These are phyloP conservation scores for Rhodinocichla rosea DNA, from an alignment of 2,113 vertebrate species.

Conservation along the genomic window DNA sequence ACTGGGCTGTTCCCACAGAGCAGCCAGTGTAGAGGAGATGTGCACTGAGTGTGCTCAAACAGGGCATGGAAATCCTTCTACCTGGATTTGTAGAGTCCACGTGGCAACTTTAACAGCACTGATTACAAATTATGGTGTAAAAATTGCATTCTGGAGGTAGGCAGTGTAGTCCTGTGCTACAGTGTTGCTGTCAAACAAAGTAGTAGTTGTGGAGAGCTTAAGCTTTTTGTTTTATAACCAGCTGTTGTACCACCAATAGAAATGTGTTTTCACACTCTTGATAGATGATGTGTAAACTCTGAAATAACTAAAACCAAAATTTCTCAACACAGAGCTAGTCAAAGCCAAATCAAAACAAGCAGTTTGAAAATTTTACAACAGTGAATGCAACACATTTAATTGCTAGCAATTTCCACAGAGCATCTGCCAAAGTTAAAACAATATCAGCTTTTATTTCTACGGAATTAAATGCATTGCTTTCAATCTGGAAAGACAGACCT, in stretches of 20 bases:
- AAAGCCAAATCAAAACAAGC: slow-evolving; percentile 38
- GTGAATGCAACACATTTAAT: neutral
- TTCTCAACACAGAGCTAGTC: neutral
- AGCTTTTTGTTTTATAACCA: neutral
- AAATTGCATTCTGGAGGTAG: neutral
- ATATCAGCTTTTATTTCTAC: slow-evolving; percentile 35
- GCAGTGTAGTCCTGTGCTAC: neutral
- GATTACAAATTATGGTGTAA: neutral
- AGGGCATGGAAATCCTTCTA: neutral
- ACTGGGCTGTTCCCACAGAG: neutral
- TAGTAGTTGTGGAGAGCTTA: neutral
- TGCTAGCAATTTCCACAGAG: slow-evolving; percentile 17
- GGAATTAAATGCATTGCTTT: neutral
- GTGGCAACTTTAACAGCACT: neutral
- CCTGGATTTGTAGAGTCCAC: neutral
- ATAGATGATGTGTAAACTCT: slow-evolving; percentile 11
- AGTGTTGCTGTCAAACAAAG: neutral
- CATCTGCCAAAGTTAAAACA: slow-evolving; percentile 48
- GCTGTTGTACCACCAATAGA: neutral
- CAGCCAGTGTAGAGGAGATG: neutral
- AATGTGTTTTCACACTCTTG: slow-evolving; percentile 1
- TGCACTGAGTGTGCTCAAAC: neutral
- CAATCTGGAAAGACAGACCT: slow-evolving; percentile 13
- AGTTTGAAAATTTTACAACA: slow-evolving; percentile 24
- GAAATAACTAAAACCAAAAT: neutral